phyloP scores from a whole-genome alignment of 2,797 vertebrate species.

The Ispidina picta region DNA sequence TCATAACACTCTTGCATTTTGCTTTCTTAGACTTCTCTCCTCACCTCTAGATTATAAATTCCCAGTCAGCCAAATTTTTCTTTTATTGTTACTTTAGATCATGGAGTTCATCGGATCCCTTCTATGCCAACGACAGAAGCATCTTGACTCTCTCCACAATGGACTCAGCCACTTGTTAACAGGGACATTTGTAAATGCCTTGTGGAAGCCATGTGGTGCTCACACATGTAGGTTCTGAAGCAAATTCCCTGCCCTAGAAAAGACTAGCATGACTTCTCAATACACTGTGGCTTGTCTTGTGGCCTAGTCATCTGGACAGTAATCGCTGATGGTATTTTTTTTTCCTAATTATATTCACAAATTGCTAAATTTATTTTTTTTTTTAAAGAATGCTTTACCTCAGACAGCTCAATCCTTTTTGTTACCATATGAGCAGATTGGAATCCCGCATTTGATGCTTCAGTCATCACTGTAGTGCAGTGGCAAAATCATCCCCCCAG shows the following conservation, averaged over 20 bases:
- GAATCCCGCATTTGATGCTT: neutral
- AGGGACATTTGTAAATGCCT: conserved; percentile 64
- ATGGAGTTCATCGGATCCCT: conserved; percentile 90
- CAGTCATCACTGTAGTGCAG: accelerated
- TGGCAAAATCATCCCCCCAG: neutral
- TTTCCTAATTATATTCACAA: neutral
- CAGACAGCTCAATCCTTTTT: neutral
- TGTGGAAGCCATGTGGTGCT: conserved; percentile 84
- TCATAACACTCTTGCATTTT: neutral
- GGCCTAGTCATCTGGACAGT: neutral
- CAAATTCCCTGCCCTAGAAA: conserved; percentile 14
- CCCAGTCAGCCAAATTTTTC: conserved; percentile 78
- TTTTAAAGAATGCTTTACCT: neutral
- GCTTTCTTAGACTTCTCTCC: conserved; percentile 12
- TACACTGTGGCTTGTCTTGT: neutral
- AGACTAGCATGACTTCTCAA: neutral
- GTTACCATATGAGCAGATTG: neutral
- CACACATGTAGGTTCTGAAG: conserved; percentile 48
- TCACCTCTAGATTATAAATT: conserved; percentile 36
- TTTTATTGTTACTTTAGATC: conserved; percentile 93
- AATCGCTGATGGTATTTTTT: neutral
- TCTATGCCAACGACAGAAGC: conserved; percentile 93
- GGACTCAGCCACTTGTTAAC: conserved; percentile 81
- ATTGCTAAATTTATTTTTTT: neutral
- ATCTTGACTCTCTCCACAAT: conserved; percentile 94